A percentile compares a stretch with the other conserved stretches of the same genome.
phyloP scores from a whole-genome alignment of 2,113 vertebrate species.

The Neolamprologus ventralis region DNA sequence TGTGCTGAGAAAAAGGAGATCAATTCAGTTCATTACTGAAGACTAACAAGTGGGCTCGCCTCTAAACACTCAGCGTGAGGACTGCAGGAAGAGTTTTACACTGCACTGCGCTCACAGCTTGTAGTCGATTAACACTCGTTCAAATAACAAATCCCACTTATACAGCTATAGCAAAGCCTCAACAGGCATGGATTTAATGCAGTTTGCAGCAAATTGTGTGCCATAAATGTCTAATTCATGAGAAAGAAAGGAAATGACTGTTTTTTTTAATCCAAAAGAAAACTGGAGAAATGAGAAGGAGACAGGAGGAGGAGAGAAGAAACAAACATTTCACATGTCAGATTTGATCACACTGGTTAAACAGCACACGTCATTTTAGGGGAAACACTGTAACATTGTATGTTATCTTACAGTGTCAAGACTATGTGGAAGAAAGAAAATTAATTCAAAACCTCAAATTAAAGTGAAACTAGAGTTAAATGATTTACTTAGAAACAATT shows the following conservation, averaged over 20 bases:
- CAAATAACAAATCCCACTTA: not conserved
- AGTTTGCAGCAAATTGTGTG: not conserved
- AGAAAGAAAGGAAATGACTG: not conserved
- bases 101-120: not conserved
- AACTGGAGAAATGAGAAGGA: not conserved
- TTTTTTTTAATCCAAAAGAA: not conserved
- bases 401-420: not conserved
- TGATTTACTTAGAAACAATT: accelerated
- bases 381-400: not conserved
- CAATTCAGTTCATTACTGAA: not conserved
- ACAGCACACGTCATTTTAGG: not conserved
- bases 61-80: not conserved
- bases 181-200: not conserved
- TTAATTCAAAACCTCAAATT: accelerated
- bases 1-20: not conserved
- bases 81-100: not conserved
- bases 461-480: not conserved
- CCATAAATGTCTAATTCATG: not conserved
- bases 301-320: not conserved
- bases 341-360: not conserved
- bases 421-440: accelerated
- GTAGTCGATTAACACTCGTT: not conserved
- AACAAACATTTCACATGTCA: not conserved
- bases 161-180: accelerated
- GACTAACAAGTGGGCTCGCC: not conserved